Evolutionary conservation across 2,797 vertebrate species (phyloP).

Genomic region (Microhierax caerulescens): DNA sequence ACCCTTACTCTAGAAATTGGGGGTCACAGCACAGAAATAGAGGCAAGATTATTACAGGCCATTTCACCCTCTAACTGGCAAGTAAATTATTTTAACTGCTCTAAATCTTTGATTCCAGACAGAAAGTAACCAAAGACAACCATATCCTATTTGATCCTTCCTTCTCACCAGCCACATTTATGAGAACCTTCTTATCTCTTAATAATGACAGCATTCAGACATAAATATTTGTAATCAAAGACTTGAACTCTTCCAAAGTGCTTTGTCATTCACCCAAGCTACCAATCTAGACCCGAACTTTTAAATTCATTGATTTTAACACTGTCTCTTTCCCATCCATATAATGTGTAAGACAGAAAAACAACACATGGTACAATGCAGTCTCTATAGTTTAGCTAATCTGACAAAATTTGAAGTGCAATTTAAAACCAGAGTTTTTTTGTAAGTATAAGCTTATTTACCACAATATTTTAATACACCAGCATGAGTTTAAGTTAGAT

Average conservation of each 20-base stretch:
- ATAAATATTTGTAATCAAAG: background rate
- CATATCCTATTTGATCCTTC: background rate
- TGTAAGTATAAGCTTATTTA: background rate
- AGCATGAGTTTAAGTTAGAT: background rate
- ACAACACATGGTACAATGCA: background rate
- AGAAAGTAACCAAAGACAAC: background rate
- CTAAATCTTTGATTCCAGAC: background rate
- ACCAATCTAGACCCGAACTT: background rate
- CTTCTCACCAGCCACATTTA: background rate
- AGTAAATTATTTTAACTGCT: background rate
- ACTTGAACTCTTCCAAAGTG: background rate
- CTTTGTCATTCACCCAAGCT: background rate
- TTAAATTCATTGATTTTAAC: background rate
- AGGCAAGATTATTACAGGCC: background rate
- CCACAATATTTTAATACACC: background rate
- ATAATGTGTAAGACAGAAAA: background rate
- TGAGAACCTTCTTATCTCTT: background rate
- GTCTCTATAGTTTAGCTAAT: background rate
- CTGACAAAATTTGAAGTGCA: slow-evolving; percentile 32
- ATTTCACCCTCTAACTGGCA: background rate
- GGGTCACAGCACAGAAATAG: background rate
- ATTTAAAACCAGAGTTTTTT: background rate
- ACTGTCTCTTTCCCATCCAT: background rate
- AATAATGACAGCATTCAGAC: background rate
- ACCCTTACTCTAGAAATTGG: background rate